Evolutionary conservation across 2,888 invertebrate genomes (phyloP).

Genomic region (Drosophila antonietae): DNA sequence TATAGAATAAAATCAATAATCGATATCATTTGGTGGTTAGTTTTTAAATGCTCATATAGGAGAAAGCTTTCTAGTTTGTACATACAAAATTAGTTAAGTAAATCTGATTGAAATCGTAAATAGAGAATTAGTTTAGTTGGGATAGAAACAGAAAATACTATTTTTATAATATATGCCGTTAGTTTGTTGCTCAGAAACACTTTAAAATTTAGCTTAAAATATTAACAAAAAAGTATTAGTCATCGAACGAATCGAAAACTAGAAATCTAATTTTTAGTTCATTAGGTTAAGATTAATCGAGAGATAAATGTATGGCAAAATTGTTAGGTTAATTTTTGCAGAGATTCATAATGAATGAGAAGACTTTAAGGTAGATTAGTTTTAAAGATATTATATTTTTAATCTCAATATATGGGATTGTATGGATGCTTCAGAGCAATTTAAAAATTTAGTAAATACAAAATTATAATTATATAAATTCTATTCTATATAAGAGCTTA

Average conservation of each 20-base stretch:
- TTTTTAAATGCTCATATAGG: not conserved
- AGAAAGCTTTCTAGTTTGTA: not conserved
- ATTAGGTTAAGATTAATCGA: not conserved
- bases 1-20: not conserved
- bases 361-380: no score
- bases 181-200: not conserved
- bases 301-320: not conserved
- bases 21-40: not conserved
- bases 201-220: not conserved
- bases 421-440: no score
- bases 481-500: no score
- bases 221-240: not conserved
- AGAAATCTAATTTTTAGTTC: not conserved
- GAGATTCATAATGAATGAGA: no score
- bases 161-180: not conserved
- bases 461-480: no score
- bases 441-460: no score
- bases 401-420: no score
- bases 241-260: not conserved
- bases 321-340: no score
- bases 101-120: not conserved
- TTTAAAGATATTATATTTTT: no score
- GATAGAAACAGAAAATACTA: not conserved
- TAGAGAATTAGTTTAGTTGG: not conserved
- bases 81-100: not conserved